Base-by-base conservation (phyloP, 2,113 vertebrate species). In the Lophochroa leadbeateri region DNA sequence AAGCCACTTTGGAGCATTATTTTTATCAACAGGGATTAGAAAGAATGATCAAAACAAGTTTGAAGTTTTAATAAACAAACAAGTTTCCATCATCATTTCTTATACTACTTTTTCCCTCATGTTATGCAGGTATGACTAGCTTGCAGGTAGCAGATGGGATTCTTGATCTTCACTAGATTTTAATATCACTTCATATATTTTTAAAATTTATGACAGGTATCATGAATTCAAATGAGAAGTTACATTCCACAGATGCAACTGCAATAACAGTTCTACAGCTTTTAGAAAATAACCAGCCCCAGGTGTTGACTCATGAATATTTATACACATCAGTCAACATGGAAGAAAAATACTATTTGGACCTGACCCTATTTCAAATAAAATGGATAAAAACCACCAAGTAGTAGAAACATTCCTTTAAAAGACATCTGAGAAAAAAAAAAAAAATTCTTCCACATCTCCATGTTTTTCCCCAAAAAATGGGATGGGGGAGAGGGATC, bases 261-360 rank as follows among this genome's bases (percentile, higher is more conserved):
- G 86, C 41, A 94, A 53, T 79, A 93, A 88, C 47, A 69, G 44
- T 91, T 86, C 70, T 11, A 79, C 19, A 88, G 72, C 65, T 88
- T 96, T 92, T 87, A 94, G 69, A 72, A 94, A 88, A 95, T n/a
- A 86, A 44, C 47, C 69, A 95, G 41, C 31, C 23, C 52, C 86
- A 92, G 64, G 68, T 93, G 88, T 84, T 95, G 70, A 78, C 69
- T 86, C 74, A 88, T 97, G 77, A 96, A 94, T 96, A 96, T 96
- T 93, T 90, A 96, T 61, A 21, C 17, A 41, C 60, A 69, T 60
- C 53, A 64, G 53, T 80, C 67, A 82, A 70, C 33, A 49, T 11
- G 13, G 77, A 92, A 81, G 76, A 21, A 78, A 93, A 90, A 60
- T 55, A 57, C 31, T 41, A 76, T 88, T 95, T 94, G 37, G 72